These are phyloP conservation scores for Thereva nobilitata DNA, from an alignment of 2,888 invertebrate species.

Conservation along the genomic window DNA sequence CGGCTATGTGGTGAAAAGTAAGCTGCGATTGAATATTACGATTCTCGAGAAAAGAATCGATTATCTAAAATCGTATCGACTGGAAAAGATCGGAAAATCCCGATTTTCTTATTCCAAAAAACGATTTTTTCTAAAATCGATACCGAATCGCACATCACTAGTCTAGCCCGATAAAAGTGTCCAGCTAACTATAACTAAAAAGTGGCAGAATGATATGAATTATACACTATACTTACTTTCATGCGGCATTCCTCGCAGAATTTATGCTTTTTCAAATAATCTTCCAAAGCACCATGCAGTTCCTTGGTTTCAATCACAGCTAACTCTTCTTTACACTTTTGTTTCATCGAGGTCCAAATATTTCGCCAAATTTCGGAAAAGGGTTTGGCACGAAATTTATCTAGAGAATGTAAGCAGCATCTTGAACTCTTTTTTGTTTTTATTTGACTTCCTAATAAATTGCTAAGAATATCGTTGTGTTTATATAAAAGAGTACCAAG, in stretches of 20 bases:
- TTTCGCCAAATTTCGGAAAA: constrained; percentile 77
- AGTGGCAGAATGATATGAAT: no score
- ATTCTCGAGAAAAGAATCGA: no score
- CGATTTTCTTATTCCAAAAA: no score
- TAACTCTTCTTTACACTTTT: constrained; percentile 79
- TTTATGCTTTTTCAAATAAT: constrained; percentile 88
- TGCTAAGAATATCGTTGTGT: constrained; percentile 79
- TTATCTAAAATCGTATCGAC: no score
- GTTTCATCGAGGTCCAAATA: constrained; percentile 83
- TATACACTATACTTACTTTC: constrained; percentile 65
- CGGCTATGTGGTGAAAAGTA: no score
- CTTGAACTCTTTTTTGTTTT: constrained; percentile 87
- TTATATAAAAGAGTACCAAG: constrained; percentile 84
- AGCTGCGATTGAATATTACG: no score
- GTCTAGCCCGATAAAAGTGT: no score
- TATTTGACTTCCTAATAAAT: constrained; percentile 77
- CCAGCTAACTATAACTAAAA: no score
- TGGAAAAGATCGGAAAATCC: no score
- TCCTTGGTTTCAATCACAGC: constrained; percentile 85
- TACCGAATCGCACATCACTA: no score
- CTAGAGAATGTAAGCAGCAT: constrained; percentile 87
- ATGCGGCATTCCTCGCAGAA: constrained; percentile 93
- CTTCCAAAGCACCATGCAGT: constrained; percentile 83
- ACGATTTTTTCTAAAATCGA: no score
- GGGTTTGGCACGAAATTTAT: constrained; percentile 78